Base-by-base conservation (phyloP, 2,113 vertebrate species). In the Acanthochromis polyacanthus region DNA sequence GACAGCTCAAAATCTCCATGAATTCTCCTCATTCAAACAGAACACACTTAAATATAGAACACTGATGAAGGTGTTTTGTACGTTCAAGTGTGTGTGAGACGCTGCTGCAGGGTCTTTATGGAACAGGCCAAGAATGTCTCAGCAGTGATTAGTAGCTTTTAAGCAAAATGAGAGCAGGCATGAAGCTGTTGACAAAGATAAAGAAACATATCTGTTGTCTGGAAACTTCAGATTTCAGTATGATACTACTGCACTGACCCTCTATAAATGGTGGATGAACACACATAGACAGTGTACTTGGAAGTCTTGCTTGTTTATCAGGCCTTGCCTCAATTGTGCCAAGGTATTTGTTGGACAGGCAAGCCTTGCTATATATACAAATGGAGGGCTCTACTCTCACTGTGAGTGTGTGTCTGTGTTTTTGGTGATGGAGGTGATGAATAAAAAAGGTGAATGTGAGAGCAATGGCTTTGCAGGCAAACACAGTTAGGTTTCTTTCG, bases 341-440 rank as follows among this genome's bases (percentile, higher is more conserved):
- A 81, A 78, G 66, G 48, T 66, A 74, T 81, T 45, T 81, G 76
- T 83, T 82, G 43, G 78, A 72, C 71, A 95, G 92, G 87, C 46
- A 90, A 28, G 50, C 85, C 75, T n/a, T 78, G 84, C 83, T 84
- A 88, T 50, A 88, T 50, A 6, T n/a, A 20, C 48, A 17, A n/a
- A 28, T 46, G 46, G 45, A 75, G 8, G 15, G 5, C 30, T 59
- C 23, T 25, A 25, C 23, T 1, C 4, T 53, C 5, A 19, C 28
- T 23, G 3, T 55, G 20, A 4, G 57, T 19, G 50, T 45, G 19
- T 22, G 51, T 38, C 11, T 63, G 59, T 30, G 20, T 7, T n/a
- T 46, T 11, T 55, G 43, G 25, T 66, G 4, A 57, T 58, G 55
- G 38, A 36, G 9, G 23, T 40, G 10, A 40, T 64, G 60, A 50